phyloP scores from a whole-genome alignment of 2,888 invertebrate species.

The Steinernema carpocapsae region DNA sequence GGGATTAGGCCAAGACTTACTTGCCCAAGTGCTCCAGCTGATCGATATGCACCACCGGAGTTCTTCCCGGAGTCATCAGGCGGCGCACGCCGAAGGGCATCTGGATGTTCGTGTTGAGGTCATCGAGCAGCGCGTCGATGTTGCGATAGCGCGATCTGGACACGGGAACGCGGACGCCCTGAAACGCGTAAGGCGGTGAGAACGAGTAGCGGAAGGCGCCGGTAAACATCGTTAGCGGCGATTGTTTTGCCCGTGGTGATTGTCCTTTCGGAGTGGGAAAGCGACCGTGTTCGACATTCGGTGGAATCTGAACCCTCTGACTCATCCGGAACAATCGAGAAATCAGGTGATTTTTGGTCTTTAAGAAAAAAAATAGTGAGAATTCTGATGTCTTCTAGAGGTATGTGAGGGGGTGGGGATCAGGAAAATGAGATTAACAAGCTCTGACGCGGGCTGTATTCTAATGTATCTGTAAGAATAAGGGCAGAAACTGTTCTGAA shows the following conservation, averaged over 20 bases:
- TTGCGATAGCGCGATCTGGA: constrained; percentile 66
- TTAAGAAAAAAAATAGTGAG: no score
- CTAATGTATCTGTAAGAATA: no score
- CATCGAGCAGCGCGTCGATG: constrained; percentile 65
- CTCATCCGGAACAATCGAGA: no score
- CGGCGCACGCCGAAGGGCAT: constrained; percentile 64
- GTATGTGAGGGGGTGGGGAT: no score
- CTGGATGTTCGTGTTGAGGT: constrained; percentile 60
- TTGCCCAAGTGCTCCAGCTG: constrained; percentile 66
- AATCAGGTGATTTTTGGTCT: no score
- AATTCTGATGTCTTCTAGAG: no score
- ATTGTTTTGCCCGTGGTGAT: constrained; percentile 3
- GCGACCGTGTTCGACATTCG: not conserved
- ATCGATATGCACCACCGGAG: constrained; percentile 53
- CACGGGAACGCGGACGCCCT: constrained; percentile 68
- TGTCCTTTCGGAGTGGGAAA: not conserved
- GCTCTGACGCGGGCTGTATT: no score
- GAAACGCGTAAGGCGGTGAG: constrained; percentile 34
- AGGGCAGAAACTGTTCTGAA: no score
- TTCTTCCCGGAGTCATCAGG: constrained; percentile 66
- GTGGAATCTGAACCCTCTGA: not conserved
- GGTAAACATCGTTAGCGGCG: constrained; percentile 21
- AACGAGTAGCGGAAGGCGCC: constrained; percentile 5
- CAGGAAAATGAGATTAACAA: no score
- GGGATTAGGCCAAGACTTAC: constrained; percentile 45